Conservation (phyloP, 2,888 invertebrate genomes). For the Drosophila nr. fundita region DNA sequence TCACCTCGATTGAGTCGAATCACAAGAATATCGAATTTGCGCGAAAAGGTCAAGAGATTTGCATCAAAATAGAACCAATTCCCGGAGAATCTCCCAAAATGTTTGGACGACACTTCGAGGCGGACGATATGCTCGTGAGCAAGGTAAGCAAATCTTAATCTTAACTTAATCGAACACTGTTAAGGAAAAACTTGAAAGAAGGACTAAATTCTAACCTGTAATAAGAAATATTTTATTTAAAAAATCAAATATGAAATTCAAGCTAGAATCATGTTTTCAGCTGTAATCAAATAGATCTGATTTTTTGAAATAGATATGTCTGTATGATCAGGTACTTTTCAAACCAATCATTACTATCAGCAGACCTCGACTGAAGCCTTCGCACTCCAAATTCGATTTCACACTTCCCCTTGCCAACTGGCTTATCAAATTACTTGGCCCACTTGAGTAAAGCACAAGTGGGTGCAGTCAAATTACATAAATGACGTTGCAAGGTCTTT, state of each 20-base stretch:
- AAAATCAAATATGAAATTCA: background rate
- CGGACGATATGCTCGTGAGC: conserved; percentile 97
- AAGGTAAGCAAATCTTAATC: conserved; percentile 88
- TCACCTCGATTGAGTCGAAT: conserved; percentile 97
- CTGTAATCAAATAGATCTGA: background rate
- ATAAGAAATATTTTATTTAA: background rate
- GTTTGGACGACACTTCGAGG: conserved; percentile 99
- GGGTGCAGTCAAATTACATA: conserved; percentile 13
- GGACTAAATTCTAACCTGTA: background rate
- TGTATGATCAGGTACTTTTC: conserved; percentile 9
- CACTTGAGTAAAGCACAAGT: conserved; percentile 29
- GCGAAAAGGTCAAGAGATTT: conserved; percentile 97
- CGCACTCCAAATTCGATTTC: conserved; percentile 8
- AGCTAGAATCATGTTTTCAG: background rate
- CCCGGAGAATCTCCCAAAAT: conserved; percentile 99
- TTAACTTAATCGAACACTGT: background rate
- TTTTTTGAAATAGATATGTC: background rate
- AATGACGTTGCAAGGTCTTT: conserved; percentile 61
- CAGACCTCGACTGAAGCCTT: background rate
- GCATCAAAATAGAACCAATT: conserved; percentile 98
- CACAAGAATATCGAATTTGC: conserved; percentile 98
- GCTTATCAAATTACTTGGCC: conserved; percentile 77
- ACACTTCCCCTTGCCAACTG: conserved; percentile 25
- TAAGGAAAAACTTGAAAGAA: background rate
- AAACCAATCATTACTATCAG: conserved; percentile 2